Evolutionary conservation across 1,140 invertebrate species (phyloP).

Genomic region (Steinernema feltiae): DNA sequence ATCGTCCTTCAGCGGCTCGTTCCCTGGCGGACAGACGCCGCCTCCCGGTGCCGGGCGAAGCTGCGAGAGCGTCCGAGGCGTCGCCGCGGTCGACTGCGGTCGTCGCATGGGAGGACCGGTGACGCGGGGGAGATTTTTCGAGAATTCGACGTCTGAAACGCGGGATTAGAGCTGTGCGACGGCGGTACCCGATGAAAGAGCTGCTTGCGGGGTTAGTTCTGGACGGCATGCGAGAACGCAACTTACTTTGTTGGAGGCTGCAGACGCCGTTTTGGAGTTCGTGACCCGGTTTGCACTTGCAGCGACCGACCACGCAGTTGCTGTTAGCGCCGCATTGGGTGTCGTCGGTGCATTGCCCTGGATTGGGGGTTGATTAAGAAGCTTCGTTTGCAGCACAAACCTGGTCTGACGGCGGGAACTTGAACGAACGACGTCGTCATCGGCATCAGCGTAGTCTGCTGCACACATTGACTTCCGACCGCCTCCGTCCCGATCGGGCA

Average conservation of each 20-base stretch:
- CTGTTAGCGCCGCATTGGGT: slow-evolving; percentile 30
- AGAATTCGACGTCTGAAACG: not conserved
- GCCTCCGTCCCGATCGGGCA: slow-evolving; percentile 32
- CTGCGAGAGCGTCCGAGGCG: not conserved
- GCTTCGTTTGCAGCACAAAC: not conserved
- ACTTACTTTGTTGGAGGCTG: slow-evolving; percentile 34
- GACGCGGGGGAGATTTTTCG: slow-evolving; percentile 34
- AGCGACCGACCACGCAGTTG: slow-evolving; percentile 35
- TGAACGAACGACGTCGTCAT: not conserved
- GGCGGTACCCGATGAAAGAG: not conserved
- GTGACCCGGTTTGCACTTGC: slow-evolving; percentile 35
- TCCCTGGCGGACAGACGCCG: slow-evolving; percentile 52
- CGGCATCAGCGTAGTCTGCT: not conserved
- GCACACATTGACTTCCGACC: slow-evolving; percentile 28
- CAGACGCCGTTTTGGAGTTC: slow-evolving; percentile 32
- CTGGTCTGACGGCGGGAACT: not conserved
- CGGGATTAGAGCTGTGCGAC: no score
- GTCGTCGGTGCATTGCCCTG: slow-evolving; percentile 32
- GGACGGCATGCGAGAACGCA: not conserved
- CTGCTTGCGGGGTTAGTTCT: not conserved
- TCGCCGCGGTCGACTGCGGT: slow-evolving; percentile 17
- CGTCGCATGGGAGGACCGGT: slow-evolving; percentile 40
- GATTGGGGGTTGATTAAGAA: not conserved
- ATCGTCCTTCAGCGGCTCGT: slow-evolving; percentile 43
- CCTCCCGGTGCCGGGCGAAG: slow-evolving; percentile 15